Percentiles rank a stretch among this genome's conserved stretches.
These are phyloP conservation scores for Gambusia yucatana DNA, from an alignment of 2,797 vertebrate genomes.

Conservation along the genomic window DNA sequence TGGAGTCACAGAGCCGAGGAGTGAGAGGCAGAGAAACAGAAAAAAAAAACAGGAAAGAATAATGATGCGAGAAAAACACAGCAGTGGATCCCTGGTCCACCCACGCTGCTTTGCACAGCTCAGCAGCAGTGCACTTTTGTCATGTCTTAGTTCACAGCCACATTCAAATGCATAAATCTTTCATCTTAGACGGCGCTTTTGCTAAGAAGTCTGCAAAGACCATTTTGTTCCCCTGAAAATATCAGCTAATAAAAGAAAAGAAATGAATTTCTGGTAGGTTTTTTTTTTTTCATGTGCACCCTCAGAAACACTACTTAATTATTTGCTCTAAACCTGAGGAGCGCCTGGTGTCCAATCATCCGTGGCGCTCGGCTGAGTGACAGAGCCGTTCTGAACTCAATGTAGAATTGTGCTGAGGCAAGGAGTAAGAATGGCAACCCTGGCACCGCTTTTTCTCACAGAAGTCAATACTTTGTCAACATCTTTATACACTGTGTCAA, in stretches of 20 bases:
- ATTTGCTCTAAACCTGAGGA: conserved; percentile 63
- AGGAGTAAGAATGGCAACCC: conserved; percentile 40
- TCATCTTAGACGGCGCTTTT: conserved; percentile 67
- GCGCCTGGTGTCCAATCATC: conserved; percentile 49
- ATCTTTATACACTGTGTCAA: conserved; percentile 62
- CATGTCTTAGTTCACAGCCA: conserved; percentile 75
- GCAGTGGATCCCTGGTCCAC: conserved; percentile 76
- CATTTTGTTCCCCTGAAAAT: conserved; percentile 72
- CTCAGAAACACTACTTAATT: conserved; percentile 61
- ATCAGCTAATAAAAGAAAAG: conserved; percentile 53
- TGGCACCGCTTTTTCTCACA: conserved; percentile 53
- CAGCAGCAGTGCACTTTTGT: conserved; percentile 73
- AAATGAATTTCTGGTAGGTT: conserved; percentile 47
- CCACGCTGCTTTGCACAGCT: conserved; percentile 70
- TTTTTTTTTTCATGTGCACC: conserved; percentile 51
- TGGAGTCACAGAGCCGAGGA: conserved; percentile 70
- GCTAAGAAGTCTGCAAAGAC: conserved; percentile 60
- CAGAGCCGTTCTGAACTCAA: conserved; percentile 33
- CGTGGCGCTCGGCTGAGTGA: conserved; percentile 47
- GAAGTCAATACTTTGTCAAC: conserved; percentile 70
- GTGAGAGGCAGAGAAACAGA: conserved; percentile 49
- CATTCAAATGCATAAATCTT: conserved; percentile 78
- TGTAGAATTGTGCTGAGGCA: conserved; percentile 34
- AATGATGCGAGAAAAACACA: conserved; percentile 77
- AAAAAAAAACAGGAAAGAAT: conserved; percentile 57